These are phyloP conservation scores for Agrotis clavis DNA, from an alignment of 2,888 invertebrate species.

Conservation along the genomic window DNA sequence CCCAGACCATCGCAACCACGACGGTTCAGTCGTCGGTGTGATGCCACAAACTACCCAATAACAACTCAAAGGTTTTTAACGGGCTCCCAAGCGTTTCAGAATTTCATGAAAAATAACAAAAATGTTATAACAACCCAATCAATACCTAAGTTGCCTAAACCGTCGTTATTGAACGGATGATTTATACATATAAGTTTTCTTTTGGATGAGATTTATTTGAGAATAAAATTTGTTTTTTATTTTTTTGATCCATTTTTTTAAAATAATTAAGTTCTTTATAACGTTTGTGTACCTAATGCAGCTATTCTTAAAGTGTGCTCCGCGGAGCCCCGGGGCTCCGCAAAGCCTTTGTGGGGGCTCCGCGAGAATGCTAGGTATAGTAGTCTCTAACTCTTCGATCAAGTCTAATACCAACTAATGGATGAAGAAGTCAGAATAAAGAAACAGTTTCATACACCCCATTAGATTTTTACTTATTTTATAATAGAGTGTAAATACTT, in stretches of 20 bases:
- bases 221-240: slow-evolving; percentile 52
- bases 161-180: slow-evolving; percentile 50
- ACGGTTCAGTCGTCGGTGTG: not conserved
- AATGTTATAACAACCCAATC: slow-evolving; percentile 60
- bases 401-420: too few relatives aligned
- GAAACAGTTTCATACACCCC: too few relatives aligned
- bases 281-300: too few relatives aligned
- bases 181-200: slow-evolving; percentile 61
- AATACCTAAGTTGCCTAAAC: slow-evolving; percentile 34
- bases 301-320: too few relatives aligned
- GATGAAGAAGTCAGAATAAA: too few relatives aligned
- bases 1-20: slow-evolving; percentile 1
- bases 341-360: too few relatives aligned
- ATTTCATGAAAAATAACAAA: slow-evolving; percentile 77
- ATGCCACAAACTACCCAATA: slow-evolving; percentile 44
- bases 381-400: too few relatives aligned
- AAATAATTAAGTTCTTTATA: too few relatives aligned
- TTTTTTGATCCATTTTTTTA: not conserved
- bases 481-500: too few relatives aligned
- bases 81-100: slow-evolving; percentile 81
- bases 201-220: slow-evolving; percentile 63
- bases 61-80: slow-evolving; percentile 78
- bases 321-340: too few relatives aligned
- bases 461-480: too few relatives aligned
- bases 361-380: too few relatives aligned